phyloP scores from a whole-genome alignment of 2,113 vertebrate genomes.

The Cyprinodon tularosa region DNA sequence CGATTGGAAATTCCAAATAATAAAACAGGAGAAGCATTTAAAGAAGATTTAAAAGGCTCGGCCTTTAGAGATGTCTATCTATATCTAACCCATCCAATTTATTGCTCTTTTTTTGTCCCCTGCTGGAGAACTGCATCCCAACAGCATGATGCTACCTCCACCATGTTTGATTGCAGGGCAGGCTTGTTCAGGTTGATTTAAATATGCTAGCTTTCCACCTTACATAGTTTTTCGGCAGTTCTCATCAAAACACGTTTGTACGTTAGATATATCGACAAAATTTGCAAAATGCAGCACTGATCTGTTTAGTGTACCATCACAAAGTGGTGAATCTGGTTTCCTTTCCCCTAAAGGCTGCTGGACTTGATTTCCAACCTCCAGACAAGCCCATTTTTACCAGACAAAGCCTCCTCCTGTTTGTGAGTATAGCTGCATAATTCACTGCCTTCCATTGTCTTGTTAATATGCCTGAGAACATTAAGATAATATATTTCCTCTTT shows the following conservation, averaged over 20 bases:
- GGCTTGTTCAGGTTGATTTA: neutral
- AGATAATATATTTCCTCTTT: constrained; percentile 21
- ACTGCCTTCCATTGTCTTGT: neutral
- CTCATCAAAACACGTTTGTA: neutral
- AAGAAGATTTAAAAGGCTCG: neutral
- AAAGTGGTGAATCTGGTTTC: constrained; percentile 88
- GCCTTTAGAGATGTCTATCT: neutral
- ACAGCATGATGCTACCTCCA: neutral
- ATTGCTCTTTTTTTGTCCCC: neutral
- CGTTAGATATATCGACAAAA: too few relatives aligned
- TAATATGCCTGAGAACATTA: constrained; percentile 12
- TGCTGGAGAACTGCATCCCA: too few relatives aligned
- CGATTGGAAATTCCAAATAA: neutral
- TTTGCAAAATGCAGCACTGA: neutral
- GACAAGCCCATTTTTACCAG: constrained; percentile 69
- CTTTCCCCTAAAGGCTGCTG: constrained; percentile 84
- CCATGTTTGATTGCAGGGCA: too few relatives aligned
- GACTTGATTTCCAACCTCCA: constrained; percentile 68
- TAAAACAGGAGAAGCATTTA: neutral
- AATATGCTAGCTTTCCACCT: neutral
- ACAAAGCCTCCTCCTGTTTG: constrained; percentile 78
- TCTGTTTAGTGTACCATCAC: constrained; percentile 47
- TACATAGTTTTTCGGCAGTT: neutral
- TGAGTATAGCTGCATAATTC: constrained; percentile 66
- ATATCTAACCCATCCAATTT: too few relatives aligned